Evolutionary conservation across 2,888 invertebrate species (phyloP).

Genomic region (Copidosoma aretas): DNA sequence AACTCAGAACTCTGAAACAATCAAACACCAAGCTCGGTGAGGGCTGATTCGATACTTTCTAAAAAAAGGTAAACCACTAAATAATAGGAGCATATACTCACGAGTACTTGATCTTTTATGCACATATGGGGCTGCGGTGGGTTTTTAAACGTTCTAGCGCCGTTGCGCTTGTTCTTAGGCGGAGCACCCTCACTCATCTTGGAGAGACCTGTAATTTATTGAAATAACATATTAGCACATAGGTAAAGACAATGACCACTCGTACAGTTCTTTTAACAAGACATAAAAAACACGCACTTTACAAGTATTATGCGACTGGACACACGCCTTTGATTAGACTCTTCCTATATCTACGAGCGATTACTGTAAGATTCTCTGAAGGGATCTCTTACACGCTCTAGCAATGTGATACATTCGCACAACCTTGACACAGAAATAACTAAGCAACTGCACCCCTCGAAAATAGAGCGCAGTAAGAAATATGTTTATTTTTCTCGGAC

Average conservation of each 20-base stretch:
- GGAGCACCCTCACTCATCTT: conserved; percentile 55
- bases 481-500: too few relatives aligned
- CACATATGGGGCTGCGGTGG: conserved; percentile 81
- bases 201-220: conserved; percentile 1
- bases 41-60: not conserved
- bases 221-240: too few relatives aligned
- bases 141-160: conserved; percentile 71
- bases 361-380: too few relatives aligned
- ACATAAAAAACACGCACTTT: not conserved
- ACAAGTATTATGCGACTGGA: too few relatives aligned
- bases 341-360: too few relatives aligned
- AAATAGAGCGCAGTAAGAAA: too few relatives aligned
- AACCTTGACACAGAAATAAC: too few relatives aligned
- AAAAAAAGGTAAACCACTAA: conserved; percentile 6
- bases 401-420: too few relatives aligned
- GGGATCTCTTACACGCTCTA: too few relatives aligned
- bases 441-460: too few relatives aligned
- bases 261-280: not conserved
- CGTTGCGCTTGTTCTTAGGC: conserved; percentile 55
- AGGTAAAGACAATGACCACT: too few relatives aligned
- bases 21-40: not conserved
- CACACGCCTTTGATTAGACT: not conserved
- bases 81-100: conserved; percentile 25
- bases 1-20: conserved; percentile 52
- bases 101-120: conserved; percentile 63